Evolutionary conservation across 2,113 vertebrate species (phyloP).

Genomic region (Chionomys nivalis): DNA sequence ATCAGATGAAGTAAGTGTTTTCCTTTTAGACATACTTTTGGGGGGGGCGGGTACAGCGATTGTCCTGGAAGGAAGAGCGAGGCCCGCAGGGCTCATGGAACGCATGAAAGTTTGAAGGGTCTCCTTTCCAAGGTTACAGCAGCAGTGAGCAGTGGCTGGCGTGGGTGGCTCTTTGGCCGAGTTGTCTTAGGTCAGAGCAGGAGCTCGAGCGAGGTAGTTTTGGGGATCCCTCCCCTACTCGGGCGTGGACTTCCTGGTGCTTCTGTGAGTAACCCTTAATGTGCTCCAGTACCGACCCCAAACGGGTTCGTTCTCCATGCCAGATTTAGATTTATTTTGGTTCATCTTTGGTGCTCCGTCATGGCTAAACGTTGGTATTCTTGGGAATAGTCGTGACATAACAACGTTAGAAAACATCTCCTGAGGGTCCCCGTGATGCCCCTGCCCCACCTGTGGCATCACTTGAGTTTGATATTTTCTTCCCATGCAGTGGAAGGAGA

Average conservation of each 20-base stretch:
- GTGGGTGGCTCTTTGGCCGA: background rate
- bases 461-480: background rate
- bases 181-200: background rate
- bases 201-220: background rate
- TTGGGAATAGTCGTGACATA: background rate
- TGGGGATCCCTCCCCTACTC: too few relatives aligned
- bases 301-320: background rate
- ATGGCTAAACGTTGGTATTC: background rate
- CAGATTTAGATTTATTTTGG: background rate
- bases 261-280: background rate
- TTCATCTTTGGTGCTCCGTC: background rate
- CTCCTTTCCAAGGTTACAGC: background rate
- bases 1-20: background rate
- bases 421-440: background rate
- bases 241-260: background rate
- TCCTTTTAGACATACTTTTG: background rate
- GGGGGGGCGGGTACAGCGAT: background rate
- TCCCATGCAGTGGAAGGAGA: background rate
- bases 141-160: background rate
- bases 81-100: background rate
- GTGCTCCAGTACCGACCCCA: background rate
- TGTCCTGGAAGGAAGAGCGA: background rate
- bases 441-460: background rate
- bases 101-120: background rate
- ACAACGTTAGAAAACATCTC: constrained; percentile 19